Conservation (phyloP, 2,797 vertebrate species). For the Oceanodroma leucorhoa region DNA sequence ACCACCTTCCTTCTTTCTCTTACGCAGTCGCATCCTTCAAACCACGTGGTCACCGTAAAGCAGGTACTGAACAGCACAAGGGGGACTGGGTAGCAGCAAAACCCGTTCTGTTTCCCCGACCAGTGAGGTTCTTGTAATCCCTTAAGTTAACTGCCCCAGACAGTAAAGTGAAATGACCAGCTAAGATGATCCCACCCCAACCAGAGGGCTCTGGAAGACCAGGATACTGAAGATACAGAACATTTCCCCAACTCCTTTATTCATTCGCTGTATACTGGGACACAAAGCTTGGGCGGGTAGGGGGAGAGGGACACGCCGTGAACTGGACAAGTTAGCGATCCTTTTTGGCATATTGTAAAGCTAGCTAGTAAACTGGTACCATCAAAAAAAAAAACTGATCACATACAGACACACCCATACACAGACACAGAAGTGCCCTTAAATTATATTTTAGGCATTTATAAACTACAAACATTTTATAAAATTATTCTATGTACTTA, state of each 20-base stretch:
- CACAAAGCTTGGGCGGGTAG: conserved; percentile 33
- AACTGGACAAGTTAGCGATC: conserved; percentile 10
- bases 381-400: conserved; percentile 51
- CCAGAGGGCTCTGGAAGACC: conserved; percentile 82
- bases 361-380: conserved; percentile 75
- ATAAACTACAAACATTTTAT: conserved; percentile 79
- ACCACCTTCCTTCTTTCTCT: neutral
- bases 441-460: conserved; percentile 77
- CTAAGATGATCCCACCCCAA: conserved; percentile 83
- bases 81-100: conserved; percentile 21
- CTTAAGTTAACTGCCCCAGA: conserved; percentile 66
- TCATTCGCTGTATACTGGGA: conserved; percentile 52
- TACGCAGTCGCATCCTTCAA: neutral
- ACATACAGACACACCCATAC: conserved; percentile 65
- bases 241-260: conserved; percentile 55
- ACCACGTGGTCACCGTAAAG: neutral
- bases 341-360: conserved; percentile 80
- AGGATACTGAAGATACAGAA: conserved; percentile 89
- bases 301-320: conserved; percentile 21
- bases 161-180: conserved; percentile 82
- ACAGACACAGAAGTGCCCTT: conserved; percentile 72
- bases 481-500: conserved; percentile 82
- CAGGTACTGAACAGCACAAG: neutral
- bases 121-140: conserved; percentile 68
- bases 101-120: conserved; percentile 51